Evolutionary conservation across 92 coral and sea anemone species (phyloP).

Genomic region (Bergia puertoricense): DNA sequence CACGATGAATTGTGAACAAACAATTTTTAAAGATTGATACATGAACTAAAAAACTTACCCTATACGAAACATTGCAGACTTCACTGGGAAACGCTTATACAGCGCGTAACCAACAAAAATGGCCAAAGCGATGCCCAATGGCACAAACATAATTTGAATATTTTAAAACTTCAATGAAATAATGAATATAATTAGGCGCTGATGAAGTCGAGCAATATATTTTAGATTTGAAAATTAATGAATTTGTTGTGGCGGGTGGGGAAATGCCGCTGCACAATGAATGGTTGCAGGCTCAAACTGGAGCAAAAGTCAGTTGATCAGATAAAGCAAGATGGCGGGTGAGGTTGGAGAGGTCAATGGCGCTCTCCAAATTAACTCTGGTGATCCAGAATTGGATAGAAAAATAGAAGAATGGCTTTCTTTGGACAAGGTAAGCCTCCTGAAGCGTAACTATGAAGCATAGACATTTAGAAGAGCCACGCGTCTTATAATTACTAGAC

Average conservation of each 20-base stretch:
- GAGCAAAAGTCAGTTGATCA: background rate
- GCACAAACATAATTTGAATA: constrained; percentile 54
- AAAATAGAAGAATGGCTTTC: constrained; percentile 89
- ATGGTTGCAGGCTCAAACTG: constrained; percentile 8
- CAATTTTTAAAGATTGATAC: background rate
- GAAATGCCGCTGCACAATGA: constrained; percentile 4
- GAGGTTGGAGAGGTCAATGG: constrained; percentile 34
- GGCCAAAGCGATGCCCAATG: constrained; percentile 49
- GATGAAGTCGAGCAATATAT: background rate
- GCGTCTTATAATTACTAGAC: background rate
- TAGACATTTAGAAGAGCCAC: background rate
- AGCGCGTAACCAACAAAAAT: constrained; percentile 44
- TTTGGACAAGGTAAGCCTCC: constrained; percentile 78
- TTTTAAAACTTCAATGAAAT: constrained; percentile 1
- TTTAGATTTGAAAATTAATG: background rate
- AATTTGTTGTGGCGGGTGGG: constrained; percentile 10
- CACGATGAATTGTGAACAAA: background rate
- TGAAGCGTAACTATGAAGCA: background rate
- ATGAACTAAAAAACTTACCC: constrained; percentile 50
- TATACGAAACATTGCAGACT: constrained; percentile 56
- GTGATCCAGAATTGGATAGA: constrained; percentile 73
- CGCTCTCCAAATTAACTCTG: constrained; percentile 61
- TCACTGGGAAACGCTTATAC: constrained; percentile 57
- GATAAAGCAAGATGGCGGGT: constrained; percentile 56
- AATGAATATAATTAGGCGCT: background rate